These are phyloP conservation scores for Uropetala carovei DNA, from an alignment of 2,888 invertebrate species.

Conservation along the genomic window DNA sequence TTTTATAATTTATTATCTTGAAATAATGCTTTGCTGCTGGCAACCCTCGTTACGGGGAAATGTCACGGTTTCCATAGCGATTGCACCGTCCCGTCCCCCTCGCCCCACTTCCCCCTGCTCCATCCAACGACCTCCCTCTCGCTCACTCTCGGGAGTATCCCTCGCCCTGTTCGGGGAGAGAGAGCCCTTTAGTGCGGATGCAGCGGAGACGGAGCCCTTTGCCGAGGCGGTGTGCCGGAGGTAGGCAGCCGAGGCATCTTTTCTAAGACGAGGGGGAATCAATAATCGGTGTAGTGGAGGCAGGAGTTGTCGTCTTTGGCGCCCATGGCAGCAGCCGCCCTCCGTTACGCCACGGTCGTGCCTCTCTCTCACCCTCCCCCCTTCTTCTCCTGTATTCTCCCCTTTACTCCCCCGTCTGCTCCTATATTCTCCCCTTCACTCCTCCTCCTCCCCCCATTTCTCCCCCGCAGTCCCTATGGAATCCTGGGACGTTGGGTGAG, in stretches of 20 bases:
- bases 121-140: no score
- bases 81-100: no score
- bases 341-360: neutral
- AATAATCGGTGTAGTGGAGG: slow-evolving; percentile 58
- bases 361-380: slow-evolving; percentile 11
- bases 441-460: neutral
- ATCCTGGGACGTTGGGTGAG: neutral
- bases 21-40: no score
- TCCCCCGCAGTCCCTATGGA: neutral
- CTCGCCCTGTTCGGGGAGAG: neutral
- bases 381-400: slow-evolving; percentile 4
- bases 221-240: neutral
- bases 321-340: slow-evolving; percentile 34
- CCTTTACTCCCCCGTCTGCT: neutral
- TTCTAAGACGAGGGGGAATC: slow-evolving; percentile 61
- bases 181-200: neutral
- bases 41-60: no score
- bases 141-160: neutral
- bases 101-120: neutral
- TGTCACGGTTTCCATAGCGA: no score
- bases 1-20: no score
- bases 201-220: neutral
- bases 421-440: neutral
- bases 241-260: slow-evolving; percentile 36
- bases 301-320: slow-evolving; percentile 61